A percentile compares a stretch with the other conserved stretches of the same genome.
Evolutionary conservation across 2,888 invertebrate genomes (phyloP).

Genomic region (Lycophotia porphyrea): DNA sequence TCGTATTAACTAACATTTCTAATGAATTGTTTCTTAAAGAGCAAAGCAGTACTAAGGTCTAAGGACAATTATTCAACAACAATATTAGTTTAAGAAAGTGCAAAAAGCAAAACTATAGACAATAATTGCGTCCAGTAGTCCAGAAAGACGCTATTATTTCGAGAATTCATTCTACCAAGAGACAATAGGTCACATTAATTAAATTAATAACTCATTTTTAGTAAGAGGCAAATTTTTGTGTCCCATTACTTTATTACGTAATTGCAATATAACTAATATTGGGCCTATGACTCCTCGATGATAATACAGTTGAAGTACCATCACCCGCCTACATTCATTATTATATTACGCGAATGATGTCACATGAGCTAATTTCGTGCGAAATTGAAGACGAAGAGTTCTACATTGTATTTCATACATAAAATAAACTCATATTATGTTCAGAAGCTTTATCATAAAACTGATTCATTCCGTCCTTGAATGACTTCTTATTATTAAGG

Average conservation of each 20-base stretch:
- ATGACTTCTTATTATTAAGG: constrained; percentile 34
- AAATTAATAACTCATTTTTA: background rate
- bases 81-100: background rate
- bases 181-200: too few species aligned
- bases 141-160: background rate
- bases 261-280: constrained; percentile 18
- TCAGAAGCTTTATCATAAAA: constrained; percentile 25
- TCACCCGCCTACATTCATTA: constrained; percentile 47
- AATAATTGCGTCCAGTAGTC: background rate
- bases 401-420: constrained; percentile 13
- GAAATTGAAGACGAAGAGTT: constrained; percentile 39
- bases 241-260: background rate
- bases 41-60: background rate
- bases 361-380: constrained; percentile 52
- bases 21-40: background rate
- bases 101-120: background rate
- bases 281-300: constrained; percentile 19
- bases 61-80: background rate
- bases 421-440: constrained; percentile 29
- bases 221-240: background rate
- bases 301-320: constrained; percentile 21
- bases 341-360: constrained; percentile 52
- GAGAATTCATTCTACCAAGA: background rate
- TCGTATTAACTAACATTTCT: too few species aligned
- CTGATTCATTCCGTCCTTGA: constrained; percentile 33